Percentiles rank a stretch among this genome's conserved stretches.
Conservation (phyloP, 2,888 invertebrate genomes). For the Campoplex capitator region DNA sequence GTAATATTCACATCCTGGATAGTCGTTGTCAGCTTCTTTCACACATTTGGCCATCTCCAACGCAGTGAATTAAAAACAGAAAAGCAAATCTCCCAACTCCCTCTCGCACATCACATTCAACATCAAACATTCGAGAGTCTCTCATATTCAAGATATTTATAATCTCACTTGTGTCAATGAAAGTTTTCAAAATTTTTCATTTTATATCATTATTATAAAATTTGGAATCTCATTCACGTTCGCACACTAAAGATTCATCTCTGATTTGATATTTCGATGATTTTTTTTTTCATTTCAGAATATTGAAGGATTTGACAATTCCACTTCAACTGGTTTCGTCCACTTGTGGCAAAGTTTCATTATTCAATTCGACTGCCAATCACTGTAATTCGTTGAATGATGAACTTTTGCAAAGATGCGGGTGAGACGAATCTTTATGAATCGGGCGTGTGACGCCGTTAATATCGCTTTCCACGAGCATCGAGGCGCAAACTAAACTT, state of each 20-base stretch:
- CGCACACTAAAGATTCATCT: too few relatives aligned
- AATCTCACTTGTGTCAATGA: too few relatives aligned
- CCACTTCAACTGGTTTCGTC: too few relatives aligned
- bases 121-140: not conserved
- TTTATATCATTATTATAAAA: not conserved
- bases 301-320: not conserved
- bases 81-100: not conserved
- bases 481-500: slow-evolving; percentile 76
- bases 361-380: not conserved
- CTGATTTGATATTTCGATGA: too few relatives aligned
- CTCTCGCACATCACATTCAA: not conserved
- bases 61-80: not conserved
- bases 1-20: not conserved
- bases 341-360: not conserved
- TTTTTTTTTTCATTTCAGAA: not conserved
- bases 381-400: slow-evolving; percentile 1
- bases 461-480: slow-evolving; percentile 75
- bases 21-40: not conserved
- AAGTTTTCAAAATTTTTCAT: too few relatives aligned
- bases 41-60: not conserved
- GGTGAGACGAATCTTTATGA: slow-evolving; percentile 13
- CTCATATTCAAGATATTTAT: not conserved
- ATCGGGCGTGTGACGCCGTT: slow-evolving; percentile 36
- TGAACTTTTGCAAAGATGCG: not conserved
- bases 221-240: too few relatives aligned